These are phyloP conservation scores for Perdita meconis DNA, from an alignment of 2,888 invertebrate genomes.

Conservation along the genomic window DNA sequence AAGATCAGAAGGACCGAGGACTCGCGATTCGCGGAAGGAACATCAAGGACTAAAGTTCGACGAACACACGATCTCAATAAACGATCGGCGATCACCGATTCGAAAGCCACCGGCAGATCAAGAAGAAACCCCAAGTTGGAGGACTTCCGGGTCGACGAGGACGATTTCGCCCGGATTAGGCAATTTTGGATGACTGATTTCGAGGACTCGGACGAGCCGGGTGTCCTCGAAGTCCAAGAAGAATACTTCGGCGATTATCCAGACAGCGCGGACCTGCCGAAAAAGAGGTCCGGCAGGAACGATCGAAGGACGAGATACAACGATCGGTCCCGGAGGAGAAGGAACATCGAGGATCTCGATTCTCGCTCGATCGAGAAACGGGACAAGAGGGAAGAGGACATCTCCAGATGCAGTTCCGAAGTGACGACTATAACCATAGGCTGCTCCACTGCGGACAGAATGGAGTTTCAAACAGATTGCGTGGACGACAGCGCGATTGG, in stretches of 20 bases:
- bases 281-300: conserved; percentile 64
- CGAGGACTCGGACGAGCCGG: conserved; percentile 62
- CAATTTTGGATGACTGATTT: conserved; percentile 70
- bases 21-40: conserved; percentile 11
- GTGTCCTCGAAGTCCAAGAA: conserved; percentile 70
- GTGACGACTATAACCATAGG: conserved; percentile 90
- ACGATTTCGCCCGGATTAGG: conserved; percentile 71
- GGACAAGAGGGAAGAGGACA: conserved; percentile 75
- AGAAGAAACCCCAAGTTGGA: conserved; percentile 71
- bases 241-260: conserved; percentile 80
- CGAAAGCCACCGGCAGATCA: conserved; percentile 30
- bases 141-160: conserved; percentile 76
- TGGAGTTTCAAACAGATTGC: conserved; percentile 92
- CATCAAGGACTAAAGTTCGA: conserved; percentile 40
- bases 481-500: conserved; percentile 87
- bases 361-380: conserved; percentile 57
- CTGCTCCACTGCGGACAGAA: conserved; percentile 90
- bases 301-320: conserved; percentile 65
- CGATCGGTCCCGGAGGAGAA: conserved; percentile 74
- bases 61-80: conserved; percentile 42
- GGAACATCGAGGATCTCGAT: conserved; percentile 65
- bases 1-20: conserved; percentile 41
- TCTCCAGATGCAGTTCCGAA: conserved; percentile 83
- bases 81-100: neutral
- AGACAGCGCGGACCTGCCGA: conserved; percentile 68